Percentiles rank a stretch among this genome's conserved stretches.
These are phyloP conservation scores for Didymodactylos carnosus DNA, from an alignment of 2,888 invertebrate genomes.

Conservation along the genomic window DNA sequence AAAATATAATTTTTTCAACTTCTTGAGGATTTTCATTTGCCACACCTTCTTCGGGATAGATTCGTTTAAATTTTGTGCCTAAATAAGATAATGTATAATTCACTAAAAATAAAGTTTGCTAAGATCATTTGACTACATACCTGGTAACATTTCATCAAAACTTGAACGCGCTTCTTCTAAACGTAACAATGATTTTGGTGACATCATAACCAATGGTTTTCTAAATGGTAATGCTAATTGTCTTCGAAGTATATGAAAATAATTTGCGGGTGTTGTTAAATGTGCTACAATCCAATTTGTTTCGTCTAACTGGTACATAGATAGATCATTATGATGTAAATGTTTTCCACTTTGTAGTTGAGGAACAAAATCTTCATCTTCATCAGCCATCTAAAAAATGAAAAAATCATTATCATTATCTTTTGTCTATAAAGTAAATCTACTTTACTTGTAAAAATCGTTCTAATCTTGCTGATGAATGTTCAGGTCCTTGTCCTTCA, in stretches of 20 bases:
- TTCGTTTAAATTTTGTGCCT: constrained; percentile 37
- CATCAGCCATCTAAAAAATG: not conserved
- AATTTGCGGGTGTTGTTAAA: constrained; percentile 82
- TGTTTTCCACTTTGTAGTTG: constrained; percentile 42
- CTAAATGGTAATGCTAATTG: constrained; percentile 92
- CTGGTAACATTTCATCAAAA: constrained; percentile 62
- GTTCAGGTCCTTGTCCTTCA: constrained; percentile 97
- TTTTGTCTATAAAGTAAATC: not conserved
- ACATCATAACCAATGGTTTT: constrained; percentile 86
- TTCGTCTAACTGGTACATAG: constrained; percentile 81
- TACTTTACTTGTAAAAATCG: constrained; percentile 80
- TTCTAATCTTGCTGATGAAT: constrained; percentile 72
- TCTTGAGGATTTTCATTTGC: constrained; percentile 43
- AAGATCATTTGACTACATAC: not conserved
- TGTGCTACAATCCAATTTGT: constrained; percentile 76
- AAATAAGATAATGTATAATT: no score
- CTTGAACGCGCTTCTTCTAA: constrained; percentile 83
- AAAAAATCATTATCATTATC: not conserved
- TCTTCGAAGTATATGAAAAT: constrained; percentile 81
- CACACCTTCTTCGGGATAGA: constrained; percentile 59
- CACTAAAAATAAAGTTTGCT: not conserved
- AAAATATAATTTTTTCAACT: constrained; percentile 66
- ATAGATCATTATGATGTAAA: constrained; percentile 54
- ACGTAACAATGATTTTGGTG: constrained; percentile 84
- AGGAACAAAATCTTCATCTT: constrained; percentile 18